A percentile compares a stretch with the other conserved stretches of the same genome.
Conservation (phyloP, 2,888 invertebrate species). For the Platycheirus albimanus region DNA sequence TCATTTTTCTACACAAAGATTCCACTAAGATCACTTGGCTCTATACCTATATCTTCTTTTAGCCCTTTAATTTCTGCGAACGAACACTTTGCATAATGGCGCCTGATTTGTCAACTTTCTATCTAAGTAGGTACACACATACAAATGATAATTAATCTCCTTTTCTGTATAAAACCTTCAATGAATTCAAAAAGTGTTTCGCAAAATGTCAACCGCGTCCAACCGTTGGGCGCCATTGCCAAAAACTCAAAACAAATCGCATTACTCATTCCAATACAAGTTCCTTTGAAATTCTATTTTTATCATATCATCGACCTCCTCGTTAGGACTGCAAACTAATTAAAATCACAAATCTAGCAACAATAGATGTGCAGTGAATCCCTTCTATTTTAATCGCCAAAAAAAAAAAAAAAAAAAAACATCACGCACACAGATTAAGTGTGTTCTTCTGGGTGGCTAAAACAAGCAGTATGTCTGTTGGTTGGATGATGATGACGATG, state of each 20-base stretch:
- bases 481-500: no score
- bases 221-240: slow-evolving; percentile 63
- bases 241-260: slow-evolving; percentile 45
- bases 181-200: slow-evolving; percentile 62
- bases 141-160: slow-evolving; percentile 46
- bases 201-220: slow-evolving; percentile 6
- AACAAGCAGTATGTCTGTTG: background rate
- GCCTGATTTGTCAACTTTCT: slow-evolving; percentile 14
- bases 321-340: slow-evolving; percentile 57
- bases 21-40: no score
- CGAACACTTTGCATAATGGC: background rate
- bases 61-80: no score
- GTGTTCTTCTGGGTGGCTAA: slow-evolving; percentile 46
- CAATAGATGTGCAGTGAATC: slow-evolving; percentile 28
- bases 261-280: slow-evolving; percentile 50
- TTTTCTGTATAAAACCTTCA: slow-evolving; percentile 34
- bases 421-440: slow-evolving; percentile 42
- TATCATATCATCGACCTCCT: slow-evolving; percentile 57
- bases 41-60: no score
- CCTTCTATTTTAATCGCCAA: slow-evolving; percentile 36
- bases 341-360: slow-evolving; percentile 56
- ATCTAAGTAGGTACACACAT: slow-evolving; percentile 16
- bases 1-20: no score
- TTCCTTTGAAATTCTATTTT: slow-evolving; percentile 55
- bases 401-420: no score